phyloP scores from a whole-genome alignment of 1,140 invertebrate genomes.

The Yoshiicerus persimilis region DNA sequence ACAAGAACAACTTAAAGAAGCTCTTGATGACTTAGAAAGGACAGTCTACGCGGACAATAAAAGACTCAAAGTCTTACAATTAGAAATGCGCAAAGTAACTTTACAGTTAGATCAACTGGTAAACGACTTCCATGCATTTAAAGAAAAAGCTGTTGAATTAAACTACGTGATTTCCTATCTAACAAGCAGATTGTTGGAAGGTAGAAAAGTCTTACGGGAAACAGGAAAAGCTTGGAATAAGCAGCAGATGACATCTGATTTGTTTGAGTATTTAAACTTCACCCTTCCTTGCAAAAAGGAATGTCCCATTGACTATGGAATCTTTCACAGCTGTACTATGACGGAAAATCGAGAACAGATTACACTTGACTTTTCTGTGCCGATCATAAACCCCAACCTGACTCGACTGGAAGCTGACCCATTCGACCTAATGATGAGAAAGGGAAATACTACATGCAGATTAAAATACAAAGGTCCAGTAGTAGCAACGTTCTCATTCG shows the following conservation, averaged over 20 bases:
- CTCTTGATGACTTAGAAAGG: too few relatives aligned
- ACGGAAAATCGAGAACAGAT: neutral
- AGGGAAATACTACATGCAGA: neutral
- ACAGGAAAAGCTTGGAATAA: neutral
- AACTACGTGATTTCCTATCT: neutral
- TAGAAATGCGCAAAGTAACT: neutral
- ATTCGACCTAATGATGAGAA: neutral
- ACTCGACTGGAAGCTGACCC: slow-evolving; percentile 19
- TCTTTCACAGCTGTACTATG: neutral
- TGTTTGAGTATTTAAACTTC: slow-evolving; percentile 3
- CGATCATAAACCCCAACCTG: neutral
- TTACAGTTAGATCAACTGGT: neutral
- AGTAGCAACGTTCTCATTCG: neutral
- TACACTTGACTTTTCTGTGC: slow-evolving; percentile 19
- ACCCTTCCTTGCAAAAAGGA: neutral
- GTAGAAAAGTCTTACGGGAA: neutral
- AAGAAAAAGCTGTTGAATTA: neutral
- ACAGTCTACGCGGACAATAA: too few relatives aligned
- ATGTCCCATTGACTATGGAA: neutral
- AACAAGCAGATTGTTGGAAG: slow-evolving; percentile 4
- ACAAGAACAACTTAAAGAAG: too few relatives aligned
- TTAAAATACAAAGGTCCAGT: neutral
- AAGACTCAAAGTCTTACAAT: neutral
- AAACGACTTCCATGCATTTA: neutral
- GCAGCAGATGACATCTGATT: too few relatives aligned